Base-by-base conservation (phyloP, 2,888 invertebrate genomes). In the Orchestes rusci region DNA sequence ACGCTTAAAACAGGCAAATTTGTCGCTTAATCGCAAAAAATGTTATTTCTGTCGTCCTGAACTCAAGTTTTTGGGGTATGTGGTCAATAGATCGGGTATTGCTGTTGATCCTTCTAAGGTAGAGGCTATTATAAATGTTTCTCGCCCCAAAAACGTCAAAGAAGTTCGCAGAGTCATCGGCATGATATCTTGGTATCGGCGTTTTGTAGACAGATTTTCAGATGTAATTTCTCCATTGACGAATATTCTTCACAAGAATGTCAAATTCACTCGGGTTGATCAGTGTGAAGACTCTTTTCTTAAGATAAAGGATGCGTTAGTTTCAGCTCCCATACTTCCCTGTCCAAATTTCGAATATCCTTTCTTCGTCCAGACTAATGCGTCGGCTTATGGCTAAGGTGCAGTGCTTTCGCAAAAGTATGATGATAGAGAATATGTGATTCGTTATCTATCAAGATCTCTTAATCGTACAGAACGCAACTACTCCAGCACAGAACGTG, bases 351-450 rank as follows among this genome's bases (percentile, higher is more conserved):
- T 50, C 3, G 56, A 57, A 43, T 41, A 30, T n/a, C 30, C 30
- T 3, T 32, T 32, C 16, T 12, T 34, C 2, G 28, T 57, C n/a
- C 56, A 56, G 20, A 51, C 53, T n/a, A 57, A 57, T 44, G 56
- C 54, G 2, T 47, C 46, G 7, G 46, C 35, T 3, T 53, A 33
- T 33, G 55, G 53, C 4, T n/a, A 56, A 2, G 57, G 55, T 2
- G 52, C 52, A 3, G 53, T 55, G 1, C 36, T 56, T 10, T 43
- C 51, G 1, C 53, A 56, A 30, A 12, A 36, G 1, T 31, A 39
- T 8, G 36, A 43, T n/a, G n/a, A n/a, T n/a, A n/a, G n/a, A n/a
- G n/a, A n/a, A n/a, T n/a, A n/a, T n/a, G n/a, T n/a, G n/a, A n/a
- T n/a, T n/a, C n/a, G n/a, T n/a, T n/a, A n/a, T n/a, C n/a, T n/a